These are phyloP conservation scores for Aplysia californica DNA, from an alignment of 1,140 invertebrate species.

Conservation along the genomic window DNA sequence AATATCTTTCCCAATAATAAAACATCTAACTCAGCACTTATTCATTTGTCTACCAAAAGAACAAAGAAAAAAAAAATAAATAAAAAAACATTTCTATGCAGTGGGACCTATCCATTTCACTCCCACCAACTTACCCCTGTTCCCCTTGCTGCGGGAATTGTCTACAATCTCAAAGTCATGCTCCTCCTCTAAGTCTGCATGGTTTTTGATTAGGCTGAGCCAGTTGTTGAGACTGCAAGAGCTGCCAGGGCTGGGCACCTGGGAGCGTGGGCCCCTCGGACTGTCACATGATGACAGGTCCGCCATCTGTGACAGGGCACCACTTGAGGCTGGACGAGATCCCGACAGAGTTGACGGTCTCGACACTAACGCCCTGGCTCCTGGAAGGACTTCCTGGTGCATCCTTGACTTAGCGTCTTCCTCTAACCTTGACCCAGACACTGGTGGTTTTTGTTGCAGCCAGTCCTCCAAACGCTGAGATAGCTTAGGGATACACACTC, in stretches of 20 bases:
- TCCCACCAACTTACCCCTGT: too few species aligned
- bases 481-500: slow-evolving; percentile 42
- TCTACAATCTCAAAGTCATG: slow-evolving; percentile 58
- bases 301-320: background rate
- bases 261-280: background rate
- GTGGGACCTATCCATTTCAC: too few species aligned
- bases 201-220: slow-evolving; percentile 53
- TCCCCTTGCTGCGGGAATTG: slow-evolving; percentile 28
- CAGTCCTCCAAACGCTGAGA: slow-evolving; percentile 38
- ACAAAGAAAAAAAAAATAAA: too few species aligned
- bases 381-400: too few species aligned
- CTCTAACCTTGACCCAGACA: too few species aligned
- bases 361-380: too few species aligned
- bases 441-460: slow-evolving; percentile 36
- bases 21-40: too few species aligned
- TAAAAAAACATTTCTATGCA: too few species aligned
- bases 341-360: background rate
- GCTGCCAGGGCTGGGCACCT: slow-evolving; percentile 10
- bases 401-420: too few species aligned
- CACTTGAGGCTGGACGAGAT: background rate
- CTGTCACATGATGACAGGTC: too few species aligned
- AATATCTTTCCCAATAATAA: too few species aligned
- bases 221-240: slow-evolving; percentile 51
- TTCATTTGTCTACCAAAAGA: too few species aligned
- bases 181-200: slow-evolving; percentile 49